Conservation (phyloP, 2,113 vertebrate species). For the Neotoma lepida region DNA sequence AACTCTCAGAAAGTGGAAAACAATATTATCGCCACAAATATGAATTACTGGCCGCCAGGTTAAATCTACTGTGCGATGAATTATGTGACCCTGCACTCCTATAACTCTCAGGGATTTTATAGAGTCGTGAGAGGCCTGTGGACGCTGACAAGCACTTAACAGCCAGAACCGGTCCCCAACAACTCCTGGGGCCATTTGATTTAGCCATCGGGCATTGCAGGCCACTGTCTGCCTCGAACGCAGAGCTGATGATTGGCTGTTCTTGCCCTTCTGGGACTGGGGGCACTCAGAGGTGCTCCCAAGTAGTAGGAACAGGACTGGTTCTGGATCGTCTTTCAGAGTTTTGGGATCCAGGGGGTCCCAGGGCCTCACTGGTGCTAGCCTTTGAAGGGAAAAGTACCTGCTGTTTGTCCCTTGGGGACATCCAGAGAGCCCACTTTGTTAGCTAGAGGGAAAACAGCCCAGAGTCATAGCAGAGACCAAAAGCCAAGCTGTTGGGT, state of each 20-base stretch:
- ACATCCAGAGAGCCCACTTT: background rate
- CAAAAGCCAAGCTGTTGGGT: background rate
- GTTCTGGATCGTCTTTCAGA: background rate
- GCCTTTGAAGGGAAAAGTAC: background rate
- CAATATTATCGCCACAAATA: slow-evolving; percentile 94
- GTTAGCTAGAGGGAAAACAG: background rate
- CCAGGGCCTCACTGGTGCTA: background rate
- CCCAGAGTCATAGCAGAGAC: background rate
- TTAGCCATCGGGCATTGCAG: slow-evolving; percentile 82
- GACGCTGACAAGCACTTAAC: slow-evolving; percentile 92
- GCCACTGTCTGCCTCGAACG: slow-evolving; percentile 82
- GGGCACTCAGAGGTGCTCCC: background rate
- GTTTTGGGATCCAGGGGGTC: background rate
- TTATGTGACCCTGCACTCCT: slow-evolving; percentile 90
- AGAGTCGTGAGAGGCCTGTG: slow-evolving; percentile 87
- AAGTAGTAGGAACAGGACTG: rapidly evolving
- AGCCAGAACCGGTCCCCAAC: slow-evolving; percentile 88
- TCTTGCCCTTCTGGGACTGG: slow-evolving; percentile 67
- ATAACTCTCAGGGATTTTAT: slow-evolving; percentile 93
- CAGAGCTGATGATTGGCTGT: slow-evolving; percentile 71
- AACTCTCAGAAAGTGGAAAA: slow-evolving; percentile 94
- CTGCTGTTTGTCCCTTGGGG: background rate
- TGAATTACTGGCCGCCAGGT: slow-evolving; percentile 93
- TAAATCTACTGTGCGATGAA: slow-evolving; percentile 92
- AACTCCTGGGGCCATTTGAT: slow-evolving; percentile 87